Conservation (phyloP, 2,113 vertebrate genomes). For the Danionella cerebrum region DNA sequence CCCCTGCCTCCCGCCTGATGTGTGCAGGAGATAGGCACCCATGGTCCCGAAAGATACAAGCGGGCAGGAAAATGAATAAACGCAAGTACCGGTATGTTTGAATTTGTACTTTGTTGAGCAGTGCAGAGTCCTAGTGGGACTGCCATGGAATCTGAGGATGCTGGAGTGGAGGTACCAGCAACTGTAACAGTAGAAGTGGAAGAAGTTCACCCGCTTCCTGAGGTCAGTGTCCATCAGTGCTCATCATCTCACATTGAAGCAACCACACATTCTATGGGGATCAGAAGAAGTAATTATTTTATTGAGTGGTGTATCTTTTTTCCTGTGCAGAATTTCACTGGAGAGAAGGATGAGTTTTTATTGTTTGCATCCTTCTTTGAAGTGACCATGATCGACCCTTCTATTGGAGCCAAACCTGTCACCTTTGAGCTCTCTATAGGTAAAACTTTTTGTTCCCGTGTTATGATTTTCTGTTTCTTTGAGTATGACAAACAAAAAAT, state of each 20-base stretch:
- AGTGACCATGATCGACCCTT: conserved; percentile 82
- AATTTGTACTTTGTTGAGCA: neutral
- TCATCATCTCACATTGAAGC: too few species aligned
- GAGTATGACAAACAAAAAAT: too few species aligned
- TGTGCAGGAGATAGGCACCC: too few species aligned
- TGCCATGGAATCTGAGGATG: conserved; percentile 41
- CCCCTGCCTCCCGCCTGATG: too few species aligned
- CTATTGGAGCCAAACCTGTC: conserved; percentile 66
- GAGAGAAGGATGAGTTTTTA: conserved; percentile 78
- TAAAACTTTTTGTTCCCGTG: conserved; percentile 41
- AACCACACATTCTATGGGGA: neutral
- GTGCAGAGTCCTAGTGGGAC: conserved; percentile 28
- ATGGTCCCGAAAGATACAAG: too few species aligned
- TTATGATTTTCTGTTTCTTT: neutral
- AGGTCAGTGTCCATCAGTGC: conserved; percentile 56
- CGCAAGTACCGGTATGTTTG: neutral
- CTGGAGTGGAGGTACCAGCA: conserved; percentile 64
- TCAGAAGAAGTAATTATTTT: too few species aligned
- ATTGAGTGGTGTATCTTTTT: neutral
- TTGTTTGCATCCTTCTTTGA: conserved; percentile 86
- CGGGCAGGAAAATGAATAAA: too few species aligned
- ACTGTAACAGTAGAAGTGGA: conserved; percentile 78
- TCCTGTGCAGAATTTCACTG: conserved; percentile 66
- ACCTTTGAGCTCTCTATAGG: conserved; percentile 88
- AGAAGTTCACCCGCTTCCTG: conserved; percentile 79